Conservation (phyloP, 2,888 invertebrate species). For the Schizotus pectinicornis region DNA sequence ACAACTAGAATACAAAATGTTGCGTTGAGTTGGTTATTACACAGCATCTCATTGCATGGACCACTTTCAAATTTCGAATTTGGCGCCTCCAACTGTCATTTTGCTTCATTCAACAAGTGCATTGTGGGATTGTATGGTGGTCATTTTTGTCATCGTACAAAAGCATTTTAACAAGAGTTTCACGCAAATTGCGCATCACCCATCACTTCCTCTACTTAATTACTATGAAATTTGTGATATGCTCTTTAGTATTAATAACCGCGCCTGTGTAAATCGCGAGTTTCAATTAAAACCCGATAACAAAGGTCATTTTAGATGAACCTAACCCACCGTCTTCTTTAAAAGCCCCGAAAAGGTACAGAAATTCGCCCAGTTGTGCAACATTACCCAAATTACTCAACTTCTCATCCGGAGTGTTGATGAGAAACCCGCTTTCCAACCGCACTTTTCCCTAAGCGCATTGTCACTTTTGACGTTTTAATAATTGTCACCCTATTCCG, state of each 20-base stretch:
- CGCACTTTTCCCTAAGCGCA: background rate
- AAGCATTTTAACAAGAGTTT: constrained; percentile 39
- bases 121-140: constrained; percentile 57
- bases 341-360: constrained; percentile 37
- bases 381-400: background rate
- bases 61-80: constrained; percentile 38
- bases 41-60: too few relatives aligned
- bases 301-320: constrained; percentile 57
- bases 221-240: constrained; percentile 53
- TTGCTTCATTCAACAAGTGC: constrained; percentile 54
- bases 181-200: constrained; percentile 37
- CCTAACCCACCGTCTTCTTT: constrained; percentile 55
- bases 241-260: constrained; percentile 46
- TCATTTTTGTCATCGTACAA: constrained; percentile 48
- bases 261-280: constrained; percentile 42
- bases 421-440: background rate
- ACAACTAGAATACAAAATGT: too few relatives aligned
- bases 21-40: too few relatives aligned
- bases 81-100: constrained; percentile 41
- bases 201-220: constrained; percentile 42
- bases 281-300: constrained; percentile 46
- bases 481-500: constrained; percentile 12
- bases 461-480: constrained; percentile 21
- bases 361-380: constrained; percentile 1
- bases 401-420: background rate